Base-by-base conservation (phyloP, 2,113 vertebrate genomes). In the Onychostruthus taczanowskii region DNA sequence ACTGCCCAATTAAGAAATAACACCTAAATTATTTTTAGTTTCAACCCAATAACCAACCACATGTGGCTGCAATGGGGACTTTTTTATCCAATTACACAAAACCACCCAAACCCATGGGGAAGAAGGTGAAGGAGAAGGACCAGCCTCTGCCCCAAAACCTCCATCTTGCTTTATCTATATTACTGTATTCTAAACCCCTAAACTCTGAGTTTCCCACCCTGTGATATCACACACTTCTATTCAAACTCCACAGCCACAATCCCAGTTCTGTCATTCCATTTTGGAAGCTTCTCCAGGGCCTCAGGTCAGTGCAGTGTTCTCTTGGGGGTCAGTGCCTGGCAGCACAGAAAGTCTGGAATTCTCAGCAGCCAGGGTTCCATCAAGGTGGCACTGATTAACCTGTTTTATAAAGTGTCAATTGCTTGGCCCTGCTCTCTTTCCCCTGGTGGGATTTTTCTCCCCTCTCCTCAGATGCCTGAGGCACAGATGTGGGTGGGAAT, bases 381-480 rank as follows among this genome's bases (percentile, higher is more conserved):
- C 16, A 18, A 13, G 6, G 23, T 7, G 20, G 1, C 4, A 9
- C 3, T 2, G 3, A 13, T 16, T 16, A 62, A 17, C 11, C 30
- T 19, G 33, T 21, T 3, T 8, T 3, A 33, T 3, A 1, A 81
- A 44, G 16, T 2, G 4, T 2, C 23, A 10, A 30, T 31, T 73
- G 56, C 24, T 23, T n/a, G 20, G 2, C 15, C 33, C 16, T 62
- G 41, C 19, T 75, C 33, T 15, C 49, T 33, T 87, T 56, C 64
- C 31, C 31, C 1, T 10, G n/a, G 11, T 49, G 39, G 31, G 41
- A 58, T 74, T 81, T 74, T 43, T 43, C 23, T 35, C 46, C 27
- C 15, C 30, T 49, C 39, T 55, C 17, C 2, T n/a, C 1, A 2
- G 24, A 5, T 11, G 14, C 23, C 37, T 39, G 41, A 26, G 55